Evolutionary conservation across 64 coral and sea anemone genomes (phyloP), one percentile per base, ranked within the genome.

Genomic region (Orbicella faveolata): DNA sequence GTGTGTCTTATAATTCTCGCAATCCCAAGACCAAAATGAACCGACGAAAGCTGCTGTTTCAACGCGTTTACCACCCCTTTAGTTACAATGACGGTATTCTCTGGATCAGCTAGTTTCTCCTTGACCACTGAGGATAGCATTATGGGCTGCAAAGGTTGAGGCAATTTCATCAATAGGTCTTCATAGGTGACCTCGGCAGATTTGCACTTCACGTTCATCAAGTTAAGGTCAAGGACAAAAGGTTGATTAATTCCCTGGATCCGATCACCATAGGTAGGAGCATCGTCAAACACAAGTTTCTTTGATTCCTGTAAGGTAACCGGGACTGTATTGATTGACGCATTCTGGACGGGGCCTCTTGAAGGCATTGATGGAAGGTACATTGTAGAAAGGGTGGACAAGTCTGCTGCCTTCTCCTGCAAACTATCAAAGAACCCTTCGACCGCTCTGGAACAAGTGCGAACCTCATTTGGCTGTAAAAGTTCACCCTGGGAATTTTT

Each of bases 21-120:
- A 73, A 93, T 59, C 37, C 91, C 77, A 20, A 41, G 91, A 81
- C 55, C 19, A 75, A 93, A 93, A 6, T 93, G 85, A 73, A 19
- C 14, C 2, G 41, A 48, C 41, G 44, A 75, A 35, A 88, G 54
- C 35, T 34, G 79, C n/a, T 63, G 79, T 21, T 81, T 81, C 23
- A 81, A 17, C 63, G 55, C 79, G 33, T 62, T 48, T 63, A 81
- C 53, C 26, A 54, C 53, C 11, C 20, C 79, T 13, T 1, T 62
- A 59, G 54, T 62, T 25, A 81, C 53, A 36, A 30, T 19, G 26
- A 34, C 79, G 52, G 15, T 41, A 73, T 59, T 76, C 6, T 61
- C 86, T 36, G 51, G 25, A 76, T 75, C 34, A 21, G 9, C 34
- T 10, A 83, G 65, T 8, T 75, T 83, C 21, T 90, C 92, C 11